phyloP scores from a whole-genome alignment of 37 sponge, comb jelly and placozoan genomes.

The Cliona cf. orientalis region DNA sequence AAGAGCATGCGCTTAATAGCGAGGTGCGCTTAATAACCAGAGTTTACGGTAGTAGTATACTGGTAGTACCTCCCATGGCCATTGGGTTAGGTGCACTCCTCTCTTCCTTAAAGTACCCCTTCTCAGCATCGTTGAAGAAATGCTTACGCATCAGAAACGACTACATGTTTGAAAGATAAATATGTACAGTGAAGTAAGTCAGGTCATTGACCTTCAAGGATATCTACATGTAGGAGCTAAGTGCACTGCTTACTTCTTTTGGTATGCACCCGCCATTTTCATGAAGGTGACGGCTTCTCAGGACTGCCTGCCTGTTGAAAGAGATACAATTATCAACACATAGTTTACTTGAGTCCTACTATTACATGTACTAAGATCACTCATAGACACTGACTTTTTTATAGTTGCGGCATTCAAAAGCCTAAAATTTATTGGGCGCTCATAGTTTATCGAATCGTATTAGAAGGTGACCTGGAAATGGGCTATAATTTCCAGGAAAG shows the following conservation, averaged over 20 bases:
- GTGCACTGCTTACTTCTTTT: conserved; percentile 70
- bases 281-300: conserved; percentile 79
- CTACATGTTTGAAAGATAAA: conserved; percentile 35
- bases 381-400: too few relatives aligned
- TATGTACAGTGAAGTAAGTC: not conserved
- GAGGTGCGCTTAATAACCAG: too few relatives aligned
- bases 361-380: too few relatives aligned
- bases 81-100: conserved; percentile 64
- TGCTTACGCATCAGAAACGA: conserved; percentile 90
- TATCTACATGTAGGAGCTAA: too few relatives aligned
- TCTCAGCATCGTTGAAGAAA: conserved; percentile 86
- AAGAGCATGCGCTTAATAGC: too few relatives aligned
- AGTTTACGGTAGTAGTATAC: too few relatives aligned
- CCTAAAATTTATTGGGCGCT: too few relatives aligned
- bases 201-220: not conserved
- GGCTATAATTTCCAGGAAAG: too few relatives aligned
- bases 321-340: not conserved
- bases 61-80: conserved; percentile 76
- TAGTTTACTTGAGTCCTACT: too few relatives aligned
- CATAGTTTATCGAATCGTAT: too few relatives aligned
- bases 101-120: conserved; percentile 86
- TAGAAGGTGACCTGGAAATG: too few relatives aligned
- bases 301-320: conserved; percentile 74
- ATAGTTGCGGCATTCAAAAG: too few relatives aligned
- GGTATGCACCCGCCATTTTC: conserved; percentile 87